phyloP scores from a whole-genome alignment of 1,140 invertebrate species.

The Hypsibius dujardini region DNA sequence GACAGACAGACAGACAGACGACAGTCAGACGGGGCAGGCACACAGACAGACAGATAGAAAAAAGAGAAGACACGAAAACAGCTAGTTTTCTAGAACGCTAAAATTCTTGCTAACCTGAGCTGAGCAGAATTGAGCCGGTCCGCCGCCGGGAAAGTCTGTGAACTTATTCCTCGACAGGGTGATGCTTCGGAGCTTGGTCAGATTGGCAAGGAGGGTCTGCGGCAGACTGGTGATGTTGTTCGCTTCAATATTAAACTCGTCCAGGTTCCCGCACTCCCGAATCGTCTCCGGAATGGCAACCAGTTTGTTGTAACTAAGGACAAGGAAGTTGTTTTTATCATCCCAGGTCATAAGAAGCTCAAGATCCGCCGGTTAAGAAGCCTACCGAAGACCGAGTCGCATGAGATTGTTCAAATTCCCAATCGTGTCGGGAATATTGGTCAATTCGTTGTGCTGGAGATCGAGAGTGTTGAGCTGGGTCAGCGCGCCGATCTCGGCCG shows the following conservation, averaged over 20 bases:
- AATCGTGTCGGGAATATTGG: slow-evolving; percentile 85
- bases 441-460: slow-evolving; percentile 91
- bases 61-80: background rate
- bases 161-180: slow-evolving; percentile 90
- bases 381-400: slow-evolving; percentile 60
- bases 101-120: slow-evolving; percentile 43
- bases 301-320: slow-evolving; percentile 68
- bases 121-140: slow-evolving; percentile 89
- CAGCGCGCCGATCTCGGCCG: slow-evolving; percentile 82
- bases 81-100: background rate
- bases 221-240: slow-evolving; percentile 84
- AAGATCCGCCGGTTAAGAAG: background rate
- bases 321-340: background rate
- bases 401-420: slow-evolving; percentile 71
- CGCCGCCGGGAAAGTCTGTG: slow-evolving; percentile 81
- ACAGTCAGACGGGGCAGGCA: no score
- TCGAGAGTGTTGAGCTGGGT: slow-evolving; percentile 79
- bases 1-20: no score
- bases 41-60: no score
- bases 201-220: slow-evolving; percentile 77
- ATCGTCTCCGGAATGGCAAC: slow-evolving; percentile 65
- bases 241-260: slow-evolving; percentile 97
- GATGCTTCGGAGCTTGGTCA: slow-evolving; percentile 74
- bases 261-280: slow-evolving; percentile 82
- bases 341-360: no score